phyloP scores from a whole-genome alignment of 1,140 invertebrate genomes.

The Lepidurus apus region DNA sequence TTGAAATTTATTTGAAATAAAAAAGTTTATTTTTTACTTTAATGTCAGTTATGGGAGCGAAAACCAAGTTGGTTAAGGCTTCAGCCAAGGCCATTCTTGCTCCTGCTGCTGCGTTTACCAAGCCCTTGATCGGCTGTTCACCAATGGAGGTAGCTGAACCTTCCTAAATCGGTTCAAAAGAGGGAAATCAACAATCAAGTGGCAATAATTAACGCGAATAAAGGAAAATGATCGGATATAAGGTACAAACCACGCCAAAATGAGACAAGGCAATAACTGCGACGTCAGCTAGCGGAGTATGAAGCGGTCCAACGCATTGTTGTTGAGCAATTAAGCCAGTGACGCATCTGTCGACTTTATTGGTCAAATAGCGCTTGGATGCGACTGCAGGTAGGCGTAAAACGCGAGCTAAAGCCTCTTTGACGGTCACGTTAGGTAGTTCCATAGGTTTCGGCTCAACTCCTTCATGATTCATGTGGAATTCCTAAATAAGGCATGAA shows the following conservation, averaged over 20 bases:
- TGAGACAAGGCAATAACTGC: slow-evolving; percentile 81
- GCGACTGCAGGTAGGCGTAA: slow-evolving; percentile 82
- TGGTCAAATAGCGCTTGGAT: slow-evolving; percentile 93
- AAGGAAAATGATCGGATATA: background rate
- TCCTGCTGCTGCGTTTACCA: slow-evolving; percentile 71
- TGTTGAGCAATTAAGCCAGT: slow-evolving; percentile 94
- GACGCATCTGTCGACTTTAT: slow-evolving; percentile 91
- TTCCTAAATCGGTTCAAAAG: slow-evolving; percentile 46
- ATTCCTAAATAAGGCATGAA: background rate
- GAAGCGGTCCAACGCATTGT: slow-evolving; percentile 93
- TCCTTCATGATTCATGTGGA: slow-evolving; percentile 52
- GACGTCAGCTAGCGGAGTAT: slow-evolving; percentile 90
- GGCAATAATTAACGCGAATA: background rate
- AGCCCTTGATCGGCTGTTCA: slow-evolving; percentile 91
- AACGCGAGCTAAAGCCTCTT: slow-evolving; percentile 69
- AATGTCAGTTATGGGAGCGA: background rate
- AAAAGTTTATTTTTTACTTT: no score
- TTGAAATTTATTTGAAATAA: no score
- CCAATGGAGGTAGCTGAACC: slow-evolving; percentile 92
- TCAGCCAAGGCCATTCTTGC: slow-evolving; percentile 91
- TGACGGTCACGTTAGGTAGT: slow-evolving; percentile 52
- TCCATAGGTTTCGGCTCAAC: slow-evolving; percentile 47
- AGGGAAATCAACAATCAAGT: background rate
- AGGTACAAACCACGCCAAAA: slow-evolving; percentile 43
- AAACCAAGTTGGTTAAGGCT: slow-evolving; percentile 60